phyloP scores from a whole-genome alignment of 2,888 invertebrate species.

The Erpobdella octoculata region DNA sequence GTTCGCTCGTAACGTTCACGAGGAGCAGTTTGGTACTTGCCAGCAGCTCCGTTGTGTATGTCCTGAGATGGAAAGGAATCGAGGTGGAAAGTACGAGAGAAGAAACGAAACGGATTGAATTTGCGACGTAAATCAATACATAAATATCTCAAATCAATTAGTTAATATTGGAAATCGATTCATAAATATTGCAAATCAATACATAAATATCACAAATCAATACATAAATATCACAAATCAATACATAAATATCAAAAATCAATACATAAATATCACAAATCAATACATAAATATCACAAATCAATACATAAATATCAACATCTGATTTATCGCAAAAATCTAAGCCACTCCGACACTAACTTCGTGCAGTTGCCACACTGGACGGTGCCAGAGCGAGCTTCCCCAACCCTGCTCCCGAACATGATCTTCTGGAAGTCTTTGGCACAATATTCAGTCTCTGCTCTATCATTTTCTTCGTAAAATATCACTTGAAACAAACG shows the following conservation, averaged over 20 bases:
- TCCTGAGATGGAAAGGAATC: background rate
- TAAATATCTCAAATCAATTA: no score
- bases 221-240: background rate
- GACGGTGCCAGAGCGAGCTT: background rate
- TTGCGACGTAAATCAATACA: no score
- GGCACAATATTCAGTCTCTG: background rate
- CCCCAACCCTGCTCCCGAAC: background rate
- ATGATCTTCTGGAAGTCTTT: background rate
- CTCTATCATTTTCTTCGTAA: no score
- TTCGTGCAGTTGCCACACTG: background rate
- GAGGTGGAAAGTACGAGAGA: background rate
- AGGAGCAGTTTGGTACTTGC: background rate
- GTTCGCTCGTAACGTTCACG: slow-evolving; percentile 4
- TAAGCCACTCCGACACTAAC: background rate
- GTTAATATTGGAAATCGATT: no score
- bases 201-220: background rate
- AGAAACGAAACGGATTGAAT: no score
- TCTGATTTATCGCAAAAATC: background rate
- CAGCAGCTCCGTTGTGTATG: slow-evolving; percentile 5
- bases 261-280: background rate
- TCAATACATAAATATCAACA: background rate
- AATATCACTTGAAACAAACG: no score
- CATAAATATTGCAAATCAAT: background rate
- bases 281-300: background rate
- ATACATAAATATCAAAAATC: background rate